Base-by-base conservation (phyloP, 2,797 vertebrate species). In the Darevskia nairensis region DNA sequence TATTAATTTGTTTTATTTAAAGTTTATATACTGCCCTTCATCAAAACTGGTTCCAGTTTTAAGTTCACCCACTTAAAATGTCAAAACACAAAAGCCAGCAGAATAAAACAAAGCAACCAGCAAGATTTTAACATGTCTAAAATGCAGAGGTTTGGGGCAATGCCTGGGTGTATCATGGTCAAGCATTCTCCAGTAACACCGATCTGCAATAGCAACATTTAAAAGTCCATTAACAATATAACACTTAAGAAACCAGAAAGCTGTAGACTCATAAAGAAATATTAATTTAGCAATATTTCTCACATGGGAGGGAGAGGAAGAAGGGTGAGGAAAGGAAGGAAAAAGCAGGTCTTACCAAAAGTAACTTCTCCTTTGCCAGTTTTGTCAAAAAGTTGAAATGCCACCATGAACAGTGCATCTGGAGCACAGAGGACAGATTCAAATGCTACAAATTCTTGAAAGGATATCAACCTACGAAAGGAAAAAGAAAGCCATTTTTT, bases 341-440 rank as follows among this genome's bases (percentile, higher is more conserved):
- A 81, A 84, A 88, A 41, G 74, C 8, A 32, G 68, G n/a, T 75
- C 86, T 71, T 91, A 93, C 88, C 98, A 90, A 98, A 98, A 86
- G 96, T 97, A 87, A 97, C 96, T 96, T 97, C 96, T 96, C 97
- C 97, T 92, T 96, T 98, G 87, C 97, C 98, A 29, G 97, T 96
- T 96, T 98, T 98, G 96, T 98, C 98, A 92, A 98, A 98, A 74
- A 98, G 97, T 93, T 98, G 97, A 95, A 98, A 98, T 89, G 98
- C 97, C 80, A 98, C 98, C 96, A 98, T 96, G 94, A 98, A 98
- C 94, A 98, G 95, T 2, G 98, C 97, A 92, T 98, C 98, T 10
- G 97, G 97, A 91, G 98, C 97, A 55, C 98, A 98, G 59, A 98
- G 96, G 94, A 98, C 97, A 29, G 97, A 98, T 94, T 98, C 98